Conservation (phyloP, 2,888 invertebrate genomes). For the Synergus itoensis region DNA sequence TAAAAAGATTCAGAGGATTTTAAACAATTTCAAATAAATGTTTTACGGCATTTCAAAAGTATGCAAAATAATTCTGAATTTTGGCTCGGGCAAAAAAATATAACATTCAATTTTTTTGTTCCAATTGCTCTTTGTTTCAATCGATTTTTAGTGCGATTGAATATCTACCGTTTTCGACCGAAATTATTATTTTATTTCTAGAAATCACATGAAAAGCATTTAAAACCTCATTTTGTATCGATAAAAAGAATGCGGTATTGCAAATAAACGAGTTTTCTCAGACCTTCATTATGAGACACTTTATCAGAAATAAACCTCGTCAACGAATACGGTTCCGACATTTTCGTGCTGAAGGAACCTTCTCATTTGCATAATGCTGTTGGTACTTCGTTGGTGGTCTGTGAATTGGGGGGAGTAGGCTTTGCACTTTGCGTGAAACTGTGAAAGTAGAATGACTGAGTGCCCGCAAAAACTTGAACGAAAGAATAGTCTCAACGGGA, state of each 20-base stretch:
- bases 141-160: too few relatives aligned
- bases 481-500: conserved; percentile 35
- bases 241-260: conserved; percentile 16
- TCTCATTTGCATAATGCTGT: conserved; percentile 73
- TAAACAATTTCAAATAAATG: too few relatives aligned
- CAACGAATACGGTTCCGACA: conserved; percentile 54
- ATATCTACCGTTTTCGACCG: too few relatives aligned
- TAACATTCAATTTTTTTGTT: too few relatives aligned
- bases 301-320: conserved; percentile 51
- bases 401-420: conserved; percentile 39
- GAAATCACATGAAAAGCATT: background rate
- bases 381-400: conserved; percentile 64
- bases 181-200: background rate
- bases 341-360: conserved; percentile 65
- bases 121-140: too few relatives aligned
- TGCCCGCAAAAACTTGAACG: conserved; percentile 49
- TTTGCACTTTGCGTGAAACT: conserved; percentile 63
- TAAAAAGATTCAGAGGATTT: too few relatives aligned
- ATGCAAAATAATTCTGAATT: too few relatives aligned
- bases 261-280: conserved; percentile 39
- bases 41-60: too few relatives aligned
- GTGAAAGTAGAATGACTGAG: conserved; percentile 63
- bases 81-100: too few relatives aligned
- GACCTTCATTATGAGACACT: conserved; percentile 57
- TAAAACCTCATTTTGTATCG: background rate